Conservation (phyloP, 2,888 invertebrate species). For the Salpingus planirostris region DNA sequence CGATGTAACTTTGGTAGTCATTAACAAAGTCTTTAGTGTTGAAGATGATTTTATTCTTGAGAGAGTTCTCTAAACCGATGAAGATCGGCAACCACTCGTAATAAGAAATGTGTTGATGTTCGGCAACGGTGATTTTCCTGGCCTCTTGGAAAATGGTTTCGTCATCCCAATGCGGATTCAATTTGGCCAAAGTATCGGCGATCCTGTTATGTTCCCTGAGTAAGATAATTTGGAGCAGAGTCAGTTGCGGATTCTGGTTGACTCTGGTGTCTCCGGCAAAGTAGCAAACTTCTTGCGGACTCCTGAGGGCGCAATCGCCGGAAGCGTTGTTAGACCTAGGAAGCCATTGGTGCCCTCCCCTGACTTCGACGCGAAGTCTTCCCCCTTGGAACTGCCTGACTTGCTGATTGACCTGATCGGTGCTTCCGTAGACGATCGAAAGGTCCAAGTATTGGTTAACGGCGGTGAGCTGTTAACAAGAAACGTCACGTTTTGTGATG, state of each 20-base stretch:
- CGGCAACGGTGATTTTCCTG: constrained; percentile 57
- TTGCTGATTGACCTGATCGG: constrained; percentile 52
- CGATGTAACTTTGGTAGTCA: constrained; percentile 57
- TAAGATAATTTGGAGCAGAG: constrained; percentile 57
- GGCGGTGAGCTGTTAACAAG: constrained; percentile 47
- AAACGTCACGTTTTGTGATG: background rate
- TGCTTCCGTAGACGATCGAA: constrained; percentile 74
- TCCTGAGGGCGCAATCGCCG: constrained; percentile 54
- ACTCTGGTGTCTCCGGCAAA: constrained; percentile 60
- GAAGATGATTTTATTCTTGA: constrained; percentile 55
- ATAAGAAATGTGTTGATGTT: constrained; percentile 65
- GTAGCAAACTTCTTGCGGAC: constrained; percentile 63
- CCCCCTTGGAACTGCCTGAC: constrained; percentile 63
- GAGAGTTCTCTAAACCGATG: constrained; percentile 55
- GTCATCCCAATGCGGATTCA: constrained; percentile 71
- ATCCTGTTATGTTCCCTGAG: constrained; percentile 68
- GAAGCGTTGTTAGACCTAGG: constrained; percentile 61
- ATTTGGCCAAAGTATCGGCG: constrained; percentile 47
- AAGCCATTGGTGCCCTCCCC: constrained; percentile 61
- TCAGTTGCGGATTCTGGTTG: constrained; percentile 66
- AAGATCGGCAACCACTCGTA: constrained; percentile 71
- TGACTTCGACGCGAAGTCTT: constrained; percentile 52
- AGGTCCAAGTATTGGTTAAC: constrained; percentile 69
- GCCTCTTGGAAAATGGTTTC: constrained; percentile 67
- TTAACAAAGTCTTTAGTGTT: constrained; percentile 51